These are phyloP conservation scores for Lycia hirtaria DNA, from an alignment of 2,888 invertebrate species.

Conservation along the genomic window DNA sequence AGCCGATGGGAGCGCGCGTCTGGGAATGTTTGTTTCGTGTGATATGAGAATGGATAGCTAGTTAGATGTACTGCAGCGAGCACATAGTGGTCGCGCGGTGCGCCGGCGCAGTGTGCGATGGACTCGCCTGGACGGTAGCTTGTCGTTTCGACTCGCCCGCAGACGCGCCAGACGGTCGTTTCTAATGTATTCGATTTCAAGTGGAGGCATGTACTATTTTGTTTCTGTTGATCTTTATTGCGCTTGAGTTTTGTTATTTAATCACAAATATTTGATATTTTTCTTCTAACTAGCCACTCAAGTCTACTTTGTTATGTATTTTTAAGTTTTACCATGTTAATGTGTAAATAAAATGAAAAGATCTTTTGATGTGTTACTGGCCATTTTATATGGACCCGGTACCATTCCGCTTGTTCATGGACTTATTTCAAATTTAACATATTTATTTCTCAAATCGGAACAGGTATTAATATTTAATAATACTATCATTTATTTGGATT, in stretches of 20 bases:
- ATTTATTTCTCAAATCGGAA: too few relatives aligned
- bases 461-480: too few relatives aligned
- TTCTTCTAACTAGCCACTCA: slow-evolving; percentile 75
- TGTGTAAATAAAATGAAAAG: slow-evolving; percentile 75
- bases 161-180: slow-evolving; percentile 45
- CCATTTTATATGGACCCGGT: slow-evolving; percentile 57
- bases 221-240: slow-evolving; percentile 78
- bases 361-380: slow-evolving; percentile 70
- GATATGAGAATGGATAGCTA: slow-evolving; percentile 22
- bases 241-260: slow-evolving; percentile 78
- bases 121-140: not conserved
- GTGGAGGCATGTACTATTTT: slow-evolving; percentile 65
- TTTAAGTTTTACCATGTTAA: slow-evolving; percentile 80
- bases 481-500: too few relatives aligned
- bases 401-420: slow-evolving; percentile 51
- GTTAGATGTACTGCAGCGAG: slow-evolving; percentile 13
- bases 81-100: slow-evolving; percentile 21
- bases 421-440: slow-evolving; percentile 26
- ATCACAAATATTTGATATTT: slow-evolving; percentile 76
- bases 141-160: not conserved
- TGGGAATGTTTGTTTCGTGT: slow-evolving; percentile 13
- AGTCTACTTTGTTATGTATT: slow-evolving; percentile 83
- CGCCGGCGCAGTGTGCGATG: not conserved
- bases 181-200: slow-evolving; percentile 49
- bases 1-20: not conserved